phyloP scores from a whole-genome alignment of 2,888 invertebrate species.

The Lepas anatifera region DNA sequence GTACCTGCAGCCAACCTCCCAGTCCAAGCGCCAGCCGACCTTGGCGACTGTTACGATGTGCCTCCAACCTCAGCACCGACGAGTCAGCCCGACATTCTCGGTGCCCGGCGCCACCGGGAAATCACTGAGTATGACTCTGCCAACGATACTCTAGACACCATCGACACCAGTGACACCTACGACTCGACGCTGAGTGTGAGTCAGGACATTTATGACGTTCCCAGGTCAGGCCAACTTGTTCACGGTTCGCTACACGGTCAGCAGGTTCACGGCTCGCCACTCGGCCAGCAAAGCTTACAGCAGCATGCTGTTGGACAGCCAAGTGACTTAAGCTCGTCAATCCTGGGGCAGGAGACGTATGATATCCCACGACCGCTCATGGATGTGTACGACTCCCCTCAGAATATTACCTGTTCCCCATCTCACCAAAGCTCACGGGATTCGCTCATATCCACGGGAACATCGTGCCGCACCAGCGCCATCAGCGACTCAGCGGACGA shows the following conservation, averaged over 20 bases:
- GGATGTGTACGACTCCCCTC: conserved; percentile 14
- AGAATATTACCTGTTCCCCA: background rate
- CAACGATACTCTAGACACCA: conserved; percentile 36
- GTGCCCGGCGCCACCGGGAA: too few relatives aligned
- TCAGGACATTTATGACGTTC: conserved; percentile 20
- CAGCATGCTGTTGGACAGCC: too few relatives aligned
- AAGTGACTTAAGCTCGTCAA: too few relatives aligned
- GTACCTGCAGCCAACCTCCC: conserved; percentile 49
- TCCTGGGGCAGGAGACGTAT: conserved; percentile 19
- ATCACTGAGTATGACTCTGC: conserved; percentile 20
- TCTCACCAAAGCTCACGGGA: conserved; percentile 13
- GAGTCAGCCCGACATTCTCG: too few relatives aligned
- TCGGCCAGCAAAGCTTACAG: conserved; percentile 22
- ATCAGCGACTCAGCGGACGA: background rate
- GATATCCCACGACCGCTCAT: conserved; percentile 17
- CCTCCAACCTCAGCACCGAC: conserved; percentile 20
- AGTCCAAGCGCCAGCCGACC: conserved; percentile 24
- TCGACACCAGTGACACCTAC: conserved; percentile 21
- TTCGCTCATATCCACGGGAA: conserved; percentile 19
- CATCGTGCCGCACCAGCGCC: conserved; percentile 22
- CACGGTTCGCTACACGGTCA: conserved; percentile 21
- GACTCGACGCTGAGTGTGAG: conserved; percentile 21
- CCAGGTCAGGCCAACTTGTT: conserved; percentile 17
- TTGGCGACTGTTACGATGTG: conserved; percentile 25
- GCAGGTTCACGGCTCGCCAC: conserved; percentile 36